Percentiles rank a stretch among this genome's conserved stretches.
These are phyloP conservation scores for Epinotia ramella DNA, from an alignment of 2,888 invertebrate species.

Conservation along the genomic window DNA sequence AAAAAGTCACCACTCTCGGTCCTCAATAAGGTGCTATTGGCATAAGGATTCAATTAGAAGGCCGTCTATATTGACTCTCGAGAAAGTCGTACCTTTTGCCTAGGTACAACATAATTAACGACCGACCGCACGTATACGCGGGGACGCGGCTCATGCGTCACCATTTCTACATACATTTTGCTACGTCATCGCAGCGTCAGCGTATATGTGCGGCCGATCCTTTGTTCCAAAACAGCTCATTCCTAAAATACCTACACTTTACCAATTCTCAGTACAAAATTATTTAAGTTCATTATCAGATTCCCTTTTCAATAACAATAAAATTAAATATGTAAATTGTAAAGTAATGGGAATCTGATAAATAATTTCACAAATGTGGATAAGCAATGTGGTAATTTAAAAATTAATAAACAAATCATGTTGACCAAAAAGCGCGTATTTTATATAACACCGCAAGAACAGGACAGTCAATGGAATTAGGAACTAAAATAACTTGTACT, in stretches of 20 bases:
- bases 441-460: not conserved
- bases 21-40: not conserved
- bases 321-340: too few relatives aligned
- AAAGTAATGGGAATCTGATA: too few relatives aligned
- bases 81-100: not conserved
- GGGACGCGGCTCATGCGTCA: too few relatives aligned
- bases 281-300: not conserved
- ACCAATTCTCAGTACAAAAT: not conserved
- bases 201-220: too few relatives aligned
- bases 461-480: not conserved
- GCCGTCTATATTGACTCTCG: not conserved
- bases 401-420: not conserved
- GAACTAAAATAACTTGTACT: not conserved
- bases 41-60: conserved; percentile 1
- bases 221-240: not conserved
- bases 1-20: not conserved
- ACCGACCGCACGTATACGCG: too few relatives aligned
- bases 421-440: not conserved
- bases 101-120: not conserved
- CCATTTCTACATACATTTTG: too few relatives aligned
- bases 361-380: not conserved
- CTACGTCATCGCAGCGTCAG: too few relatives aligned
- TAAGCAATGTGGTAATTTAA: not conserved
- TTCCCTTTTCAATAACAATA: not conserved
- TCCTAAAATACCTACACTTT: not conserved